phyloP scores from a whole-genome alignment of 1,140 invertebrate species.

The Rhizoglyphus robini region DNA sequence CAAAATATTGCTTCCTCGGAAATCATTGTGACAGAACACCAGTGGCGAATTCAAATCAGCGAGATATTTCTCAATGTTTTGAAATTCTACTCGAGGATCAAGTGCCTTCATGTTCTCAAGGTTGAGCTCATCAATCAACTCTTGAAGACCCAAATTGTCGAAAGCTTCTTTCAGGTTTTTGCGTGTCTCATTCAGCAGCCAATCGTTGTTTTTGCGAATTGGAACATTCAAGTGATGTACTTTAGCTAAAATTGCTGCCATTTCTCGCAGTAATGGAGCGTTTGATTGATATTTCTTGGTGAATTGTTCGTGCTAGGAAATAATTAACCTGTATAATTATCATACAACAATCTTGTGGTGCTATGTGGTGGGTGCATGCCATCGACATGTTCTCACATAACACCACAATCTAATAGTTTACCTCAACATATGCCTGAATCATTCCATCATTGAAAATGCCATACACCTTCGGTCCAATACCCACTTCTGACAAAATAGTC shows the following conservation, averaged over 20 bases:
- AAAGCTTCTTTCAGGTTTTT: background rate
- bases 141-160: background rate
- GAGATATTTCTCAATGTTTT: background rate
- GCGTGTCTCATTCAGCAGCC: background rate
- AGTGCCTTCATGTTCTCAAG: background rate
- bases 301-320: too few relatives aligned
- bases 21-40: background rate
- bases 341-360: too few relatives aligned
- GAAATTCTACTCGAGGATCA: background rate
- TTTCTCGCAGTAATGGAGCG: background rate
- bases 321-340: too few relatives aligned
- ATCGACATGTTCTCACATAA: too few relatives aligned
- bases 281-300: too few relatives aligned
- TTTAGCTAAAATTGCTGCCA: background rate
- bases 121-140: background rate
- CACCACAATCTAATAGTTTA: too few relatives aligned
- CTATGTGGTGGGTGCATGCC: background rate
- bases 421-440: background rate
- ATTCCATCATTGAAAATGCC: background rate
- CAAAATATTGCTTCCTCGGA: background rate
- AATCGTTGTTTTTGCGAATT: background rate
- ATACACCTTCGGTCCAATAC: background rate
- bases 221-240: background rate
- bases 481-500: background rate
- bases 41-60: background rate